Conservation (phyloP, 2,113 vertebrate species). For the Ceyx cyanopectus region DNA sequence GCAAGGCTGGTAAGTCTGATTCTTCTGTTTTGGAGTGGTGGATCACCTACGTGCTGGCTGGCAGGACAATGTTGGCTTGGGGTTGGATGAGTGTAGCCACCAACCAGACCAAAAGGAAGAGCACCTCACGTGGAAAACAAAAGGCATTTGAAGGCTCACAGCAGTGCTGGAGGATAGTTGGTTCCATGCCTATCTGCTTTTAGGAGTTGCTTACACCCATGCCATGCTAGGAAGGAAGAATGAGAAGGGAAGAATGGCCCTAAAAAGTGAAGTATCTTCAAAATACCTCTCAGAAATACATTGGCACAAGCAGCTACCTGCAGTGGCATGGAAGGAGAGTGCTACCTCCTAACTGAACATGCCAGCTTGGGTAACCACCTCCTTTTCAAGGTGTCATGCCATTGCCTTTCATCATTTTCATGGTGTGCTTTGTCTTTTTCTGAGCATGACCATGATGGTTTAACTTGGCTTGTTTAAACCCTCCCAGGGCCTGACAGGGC, state of each 20-base stretch:
- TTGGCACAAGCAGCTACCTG: not conserved
- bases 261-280: not conserved
- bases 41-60: not conserved
- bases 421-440: not conserved
- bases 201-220: not conserved
- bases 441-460: not conserved
- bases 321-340: not conserved
- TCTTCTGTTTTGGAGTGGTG: not conserved
- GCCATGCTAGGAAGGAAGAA: not conserved
- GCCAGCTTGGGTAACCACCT: not conserved
- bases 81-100: not conserved
- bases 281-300: not conserved
- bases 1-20: constrained; percentile 53
- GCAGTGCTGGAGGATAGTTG: not conserved
- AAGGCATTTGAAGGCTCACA: not conserved
- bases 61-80: not conserved
- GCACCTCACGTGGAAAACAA: not conserved
- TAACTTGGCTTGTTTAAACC: not conserved
- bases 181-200: not conserved
- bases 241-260: not conserved
- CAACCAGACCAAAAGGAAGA: not conserved
- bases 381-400: not conserved
- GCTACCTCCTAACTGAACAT: not conserved
- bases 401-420: not conserved
- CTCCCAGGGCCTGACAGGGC: rapidly evolving